Conservation (phyloP, 1,140 invertebrate genomes). For the Tetramorium simillimum region DNA sequence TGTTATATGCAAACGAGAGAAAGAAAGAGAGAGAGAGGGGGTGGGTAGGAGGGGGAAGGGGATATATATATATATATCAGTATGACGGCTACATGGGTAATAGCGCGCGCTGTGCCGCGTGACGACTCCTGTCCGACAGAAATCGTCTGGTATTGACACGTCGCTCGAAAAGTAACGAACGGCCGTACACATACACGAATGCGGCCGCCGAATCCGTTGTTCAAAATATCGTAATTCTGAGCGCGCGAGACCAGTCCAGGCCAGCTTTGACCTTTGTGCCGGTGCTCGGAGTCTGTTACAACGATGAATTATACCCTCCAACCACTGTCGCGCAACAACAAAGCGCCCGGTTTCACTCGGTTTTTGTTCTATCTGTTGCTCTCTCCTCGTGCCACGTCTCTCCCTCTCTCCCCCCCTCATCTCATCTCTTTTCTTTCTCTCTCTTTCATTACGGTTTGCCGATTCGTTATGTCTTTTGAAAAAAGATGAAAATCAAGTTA, state of each 20-base stretch:
- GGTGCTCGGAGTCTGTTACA: conserved; percentile 77
- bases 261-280: conserved; percentile 79
- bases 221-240: conserved; percentile 76
- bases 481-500: conserved; percentile 64
- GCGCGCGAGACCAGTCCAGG: conserved; percentile 65
- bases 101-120: conserved; percentile 50
- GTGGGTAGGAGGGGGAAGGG: background rate
- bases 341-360: conserved; percentile 71
- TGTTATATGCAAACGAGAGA: conserved; percentile 39
- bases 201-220: conserved; percentile 65
- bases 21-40: background rate
- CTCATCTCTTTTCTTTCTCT: background rate
- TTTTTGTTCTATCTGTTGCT: conserved; percentile 63
- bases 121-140: conserved; percentile 61
- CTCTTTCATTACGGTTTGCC: conserved; percentile 18
- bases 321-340: conserved; percentile 79
- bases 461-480: conserved; percentile 46
- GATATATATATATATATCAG: too few species aligned
- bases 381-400: background rate
- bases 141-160: conserved; percentile 68
- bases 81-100: conserved; percentile 57
- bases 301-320: conserved; percentile 77
- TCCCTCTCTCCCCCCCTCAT: background rate
- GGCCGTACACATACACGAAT: conserved; percentile 24
- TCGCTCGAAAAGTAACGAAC: conserved; percentile 69